phyloP scores from a whole-genome alignment of 2,113 vertebrate genomes.

The Pteropus alecto region DNA sequence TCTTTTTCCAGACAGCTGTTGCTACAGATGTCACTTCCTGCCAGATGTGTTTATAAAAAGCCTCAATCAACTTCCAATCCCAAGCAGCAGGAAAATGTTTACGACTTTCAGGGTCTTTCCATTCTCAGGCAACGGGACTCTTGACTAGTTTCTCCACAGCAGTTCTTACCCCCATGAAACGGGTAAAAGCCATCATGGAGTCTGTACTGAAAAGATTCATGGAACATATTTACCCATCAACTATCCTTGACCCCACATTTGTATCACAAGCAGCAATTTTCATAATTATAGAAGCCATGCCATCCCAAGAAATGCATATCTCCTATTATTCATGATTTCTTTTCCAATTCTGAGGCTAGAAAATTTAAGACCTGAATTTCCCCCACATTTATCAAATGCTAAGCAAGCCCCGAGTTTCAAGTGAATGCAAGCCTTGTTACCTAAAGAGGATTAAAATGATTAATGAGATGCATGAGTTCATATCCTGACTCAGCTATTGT shows the following conservation, averaged over 20 bases:
- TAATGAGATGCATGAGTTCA: neutral
- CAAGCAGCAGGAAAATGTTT: neutral
- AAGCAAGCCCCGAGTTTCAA: neutral
- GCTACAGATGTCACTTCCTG: constrained; percentile 63
- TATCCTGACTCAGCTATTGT: neutral
- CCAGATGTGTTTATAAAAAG: constrained; percentile 54
- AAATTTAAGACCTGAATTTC: neutral
- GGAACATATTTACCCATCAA: neutral
- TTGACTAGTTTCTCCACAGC: neutral
- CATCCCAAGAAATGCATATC: neutral
- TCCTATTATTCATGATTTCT: neutral
- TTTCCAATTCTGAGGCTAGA: neutral
- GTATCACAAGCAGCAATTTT: neutral
- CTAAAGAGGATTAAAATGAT: neutral
- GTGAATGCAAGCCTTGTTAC: neutral
- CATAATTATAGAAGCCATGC: neutral
- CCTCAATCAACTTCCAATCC: neutral
- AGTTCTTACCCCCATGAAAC: neutral
- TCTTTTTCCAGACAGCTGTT: constrained; percentile 58
- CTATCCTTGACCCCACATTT: neutral
- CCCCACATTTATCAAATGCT: neutral
- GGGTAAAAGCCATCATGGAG: neutral
- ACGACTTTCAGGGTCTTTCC: neutral
- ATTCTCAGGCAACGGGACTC: too few species aligned
- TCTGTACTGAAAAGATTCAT: neutral